phyloP scores from a whole-genome alignment of 2,113 vertebrate genomes.

The Callipepla californica region DNA sequence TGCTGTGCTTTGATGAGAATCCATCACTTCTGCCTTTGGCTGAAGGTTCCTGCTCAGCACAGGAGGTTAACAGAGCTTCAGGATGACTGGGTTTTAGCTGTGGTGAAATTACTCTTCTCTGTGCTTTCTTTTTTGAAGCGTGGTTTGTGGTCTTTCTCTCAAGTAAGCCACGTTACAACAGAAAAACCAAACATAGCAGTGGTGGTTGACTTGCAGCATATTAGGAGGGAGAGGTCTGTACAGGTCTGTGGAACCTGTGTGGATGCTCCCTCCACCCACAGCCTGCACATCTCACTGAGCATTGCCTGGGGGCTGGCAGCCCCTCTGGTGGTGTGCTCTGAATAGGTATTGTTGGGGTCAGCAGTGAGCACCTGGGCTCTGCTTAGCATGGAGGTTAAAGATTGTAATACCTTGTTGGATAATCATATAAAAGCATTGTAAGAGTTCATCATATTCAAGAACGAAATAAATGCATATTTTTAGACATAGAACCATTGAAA shows the following conservation, averaged over 20 bases:
- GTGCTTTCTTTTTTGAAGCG: background rate
- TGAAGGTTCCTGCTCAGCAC: background rate
- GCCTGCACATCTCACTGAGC: background rate
- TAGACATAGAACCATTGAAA: background rate
- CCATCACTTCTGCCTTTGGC: background rate
- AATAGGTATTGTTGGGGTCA: background rate
- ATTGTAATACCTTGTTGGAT: background rate
- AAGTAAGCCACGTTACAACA: background rate
- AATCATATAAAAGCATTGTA: background rate
- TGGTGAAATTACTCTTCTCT: background rate
- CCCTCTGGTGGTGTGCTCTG: background rate
- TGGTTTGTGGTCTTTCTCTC: constrained; percentile 39
- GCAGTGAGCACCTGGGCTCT: background rate
- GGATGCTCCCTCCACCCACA: background rate
- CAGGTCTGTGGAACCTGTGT: background rate
- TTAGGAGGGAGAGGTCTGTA: background rate
- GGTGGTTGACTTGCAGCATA: background rate
- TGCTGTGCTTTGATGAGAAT: background rate
- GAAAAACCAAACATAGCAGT: background rate
- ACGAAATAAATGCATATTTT: background rate
- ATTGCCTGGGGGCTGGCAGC: background rate
- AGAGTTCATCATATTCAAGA: background rate
- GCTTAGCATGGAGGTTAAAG: background rate
- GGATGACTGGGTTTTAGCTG: background rate
- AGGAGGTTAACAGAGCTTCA: constrained; percentile 19